Percentiles rank a stretch among this genome's conserved stretches.
Evolutionary conservation across 2,888 invertebrate species (phyloP).

Genomic region (Drosophila quasianomalipes): DNA sequence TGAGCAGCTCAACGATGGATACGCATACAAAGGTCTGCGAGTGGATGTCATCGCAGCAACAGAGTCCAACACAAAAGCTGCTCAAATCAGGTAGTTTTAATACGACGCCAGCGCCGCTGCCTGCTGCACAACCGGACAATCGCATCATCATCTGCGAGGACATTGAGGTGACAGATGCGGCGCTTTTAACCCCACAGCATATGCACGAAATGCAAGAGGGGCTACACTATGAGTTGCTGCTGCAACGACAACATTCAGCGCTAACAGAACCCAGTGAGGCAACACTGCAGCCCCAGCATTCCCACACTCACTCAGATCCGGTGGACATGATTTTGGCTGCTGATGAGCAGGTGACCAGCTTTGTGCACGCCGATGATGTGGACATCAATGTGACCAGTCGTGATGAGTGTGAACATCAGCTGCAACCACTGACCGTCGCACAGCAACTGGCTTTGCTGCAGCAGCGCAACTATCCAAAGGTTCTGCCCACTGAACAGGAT

Average conservation of each 20-base stretch:
- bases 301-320: conserved; percentile 89
- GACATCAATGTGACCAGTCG: conserved; percentile 91
- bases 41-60: conserved; percentile 92
- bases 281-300: conserved; percentile 68
- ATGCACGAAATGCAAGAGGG: conserved; percentile 81
- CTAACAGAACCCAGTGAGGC: conserved; percentile 74
- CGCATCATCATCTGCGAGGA: conserved; percentile 85
- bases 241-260: conserved; percentile 78
- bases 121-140: conserved; percentile 55
- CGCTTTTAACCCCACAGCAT: conserved; percentile 82
- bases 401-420: conserved; percentile 85
- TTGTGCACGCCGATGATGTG: conserved; percentile 85
- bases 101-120: conserved; percentile 85
- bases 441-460: conserved; percentile 91
- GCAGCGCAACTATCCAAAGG: conserved; percentile 93
- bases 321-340: conserved; percentile 87
- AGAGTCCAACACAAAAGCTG: conserved; percentile 13
- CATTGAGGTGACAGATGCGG: conserved; percentile 82
- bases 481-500: conserved; percentile 89
- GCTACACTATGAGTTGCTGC: conserved; percentile 82
- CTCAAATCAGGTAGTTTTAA: conserved; percentile 77
- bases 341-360: conserved; percentile 86
- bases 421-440: conserved; percentile 87
- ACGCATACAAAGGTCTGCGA: conserved; percentile 94
- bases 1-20: conserved; percentile 93